Evolutionary conservation across 2,113 vertebrate species (phyloP), one percentile per base, ranked within the genome.

Genomic region (Mugil cephalus): DNA sequence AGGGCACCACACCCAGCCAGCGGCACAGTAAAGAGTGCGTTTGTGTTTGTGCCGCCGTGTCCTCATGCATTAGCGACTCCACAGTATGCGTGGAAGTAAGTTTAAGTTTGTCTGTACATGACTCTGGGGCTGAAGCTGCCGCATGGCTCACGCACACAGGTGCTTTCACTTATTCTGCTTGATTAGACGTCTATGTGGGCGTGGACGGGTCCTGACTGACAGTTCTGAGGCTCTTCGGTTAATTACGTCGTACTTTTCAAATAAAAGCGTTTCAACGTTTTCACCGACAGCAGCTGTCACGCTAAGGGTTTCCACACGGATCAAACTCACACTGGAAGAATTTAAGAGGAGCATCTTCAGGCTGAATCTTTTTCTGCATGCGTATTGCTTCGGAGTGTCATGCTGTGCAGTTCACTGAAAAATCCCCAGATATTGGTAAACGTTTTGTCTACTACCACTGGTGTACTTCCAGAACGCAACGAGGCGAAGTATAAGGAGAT

Each of bases 1-100:
- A 92, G 95, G 93, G 95, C 95, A 93, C 86, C 89, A 76, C 89
- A 84, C 89, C 88, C 86, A 79, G 79, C 60, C 58, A 17, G 74
- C 71, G 24, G 78, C 77, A 70, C 75, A 42, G 83, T 45, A 69
- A 64, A 86, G 59, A 51, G 13, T 0, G 43, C 2, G 17, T 36
- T 48, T 17, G 55, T 51, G 38, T 66, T 13, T 63, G 65, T 55
- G 48, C 48, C 13, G 52, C 17, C 55, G 40, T 47, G 48, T 77
- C 73, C 62, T 80, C 53, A 69, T 75, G 79, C 79, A 40, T 77
- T 82, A 54, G 46, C 67, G 51, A 48, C 17, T 71, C 58, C 21
- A 48, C 70, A 72, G 74, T 58, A 65, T 60, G 79, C 54, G 42
- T 53, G 35, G 48, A 68, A 48, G 52, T 59, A 30, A 30, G 59